Evolutionary conservation across 2,113 vertebrate genomes (phyloP).

Genomic region (Leptobrachium ailaonicum): DNA sequence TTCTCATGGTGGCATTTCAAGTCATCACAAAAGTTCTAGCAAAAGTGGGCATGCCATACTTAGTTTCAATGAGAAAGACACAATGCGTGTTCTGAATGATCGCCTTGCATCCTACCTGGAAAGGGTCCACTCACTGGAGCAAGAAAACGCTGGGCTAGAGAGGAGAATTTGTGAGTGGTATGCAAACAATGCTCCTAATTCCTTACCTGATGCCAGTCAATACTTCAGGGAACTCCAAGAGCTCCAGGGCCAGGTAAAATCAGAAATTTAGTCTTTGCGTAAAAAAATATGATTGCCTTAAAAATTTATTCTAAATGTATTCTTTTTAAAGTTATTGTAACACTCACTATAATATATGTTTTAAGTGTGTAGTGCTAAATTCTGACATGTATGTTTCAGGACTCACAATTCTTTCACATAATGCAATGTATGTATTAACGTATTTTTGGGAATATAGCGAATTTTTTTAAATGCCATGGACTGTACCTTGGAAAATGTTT

Average conservation of each 20-base stretch:
- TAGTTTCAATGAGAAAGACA: conserved; percentile 68
- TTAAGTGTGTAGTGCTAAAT: too few relatives aligned
- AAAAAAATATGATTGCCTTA: background rate
- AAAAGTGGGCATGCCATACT: conserved; percentile 43
- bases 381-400: too few relatives aligned
- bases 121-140: conserved; percentile 69
- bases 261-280: background rate
- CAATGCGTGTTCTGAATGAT: conserved; percentile 72
- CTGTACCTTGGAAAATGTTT: too few relatives aligned
- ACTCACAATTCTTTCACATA: too few relatives aligned
- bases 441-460: too few relatives aligned
- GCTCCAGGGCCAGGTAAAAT: conserved; percentile 59
- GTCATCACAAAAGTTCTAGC: background rate
- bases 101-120: conserved; percentile 74
- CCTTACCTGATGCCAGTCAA: conserved; percentile 51
- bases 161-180: conserved; percentile 57
- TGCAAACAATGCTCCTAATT: conserved; percentile 28
- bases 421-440: too few relatives aligned
- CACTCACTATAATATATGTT: too few relatives aligned
- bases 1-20: background rate
- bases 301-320: too few relatives aligned
- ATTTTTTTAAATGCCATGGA: too few relatives aligned
- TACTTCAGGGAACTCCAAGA: conserved; percentile 52
- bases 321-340: too few relatives aligned
- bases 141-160: conserved; percentile 66